Conservation (phyloP, 2,888 invertebrate genomes). For the Plutella xylostella region DNA sequence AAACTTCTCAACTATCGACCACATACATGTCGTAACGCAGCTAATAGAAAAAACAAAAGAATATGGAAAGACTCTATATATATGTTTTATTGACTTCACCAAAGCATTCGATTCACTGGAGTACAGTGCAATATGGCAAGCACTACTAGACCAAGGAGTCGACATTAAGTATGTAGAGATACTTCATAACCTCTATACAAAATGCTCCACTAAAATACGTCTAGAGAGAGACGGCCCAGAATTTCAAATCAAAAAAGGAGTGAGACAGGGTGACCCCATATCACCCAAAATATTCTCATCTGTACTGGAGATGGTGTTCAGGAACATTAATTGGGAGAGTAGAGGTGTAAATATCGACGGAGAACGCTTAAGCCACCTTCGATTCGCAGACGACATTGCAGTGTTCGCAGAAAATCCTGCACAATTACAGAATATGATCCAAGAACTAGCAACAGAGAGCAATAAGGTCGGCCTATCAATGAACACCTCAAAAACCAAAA, state of each 20-base stretch:
- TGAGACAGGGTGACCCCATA: not conserved
- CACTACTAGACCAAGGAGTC: conserved; percentile 5
- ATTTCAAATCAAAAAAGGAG: conserved; percentile 2
- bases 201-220: not conserved
- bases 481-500: not conserved
- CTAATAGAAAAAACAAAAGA: no score
- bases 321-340: not conserved
- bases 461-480: not conserved
- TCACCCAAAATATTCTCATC: conserved; percentile 9
- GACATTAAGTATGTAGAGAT: not conserved
- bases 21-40: no score
- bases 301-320: not conserved
- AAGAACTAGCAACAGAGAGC: not conserved
- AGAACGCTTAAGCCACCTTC: conserved; percentile 1
- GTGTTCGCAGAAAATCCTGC: not conserved
- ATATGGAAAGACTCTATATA: conserved; percentile 4
- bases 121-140: no score
- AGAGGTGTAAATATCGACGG: conserved; percentile 2
- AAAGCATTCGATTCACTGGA: no score
- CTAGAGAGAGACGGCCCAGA: not conserved
- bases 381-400: conserved; percentile 2
- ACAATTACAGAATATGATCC: not conserved
- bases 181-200: not conserved
- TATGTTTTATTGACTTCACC: no score
- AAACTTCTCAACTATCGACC: no score